phyloP scores from a whole-genome alignment of 2,888 invertebrate genomes.

The Drosophila conformis region DNA sequence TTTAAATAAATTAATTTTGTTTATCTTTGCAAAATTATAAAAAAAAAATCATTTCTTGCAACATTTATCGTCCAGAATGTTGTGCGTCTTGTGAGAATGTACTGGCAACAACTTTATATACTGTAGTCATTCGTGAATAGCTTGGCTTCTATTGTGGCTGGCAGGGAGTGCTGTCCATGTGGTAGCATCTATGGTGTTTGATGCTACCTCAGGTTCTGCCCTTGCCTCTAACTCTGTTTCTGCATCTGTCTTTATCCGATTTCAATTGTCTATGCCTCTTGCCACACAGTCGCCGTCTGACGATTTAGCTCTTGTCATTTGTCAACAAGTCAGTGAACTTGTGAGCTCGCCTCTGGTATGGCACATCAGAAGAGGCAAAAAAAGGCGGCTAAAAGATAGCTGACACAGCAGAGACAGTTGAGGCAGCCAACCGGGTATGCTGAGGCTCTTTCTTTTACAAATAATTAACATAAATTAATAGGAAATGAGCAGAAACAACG shows the following conservation, averaged over 20 bases:
- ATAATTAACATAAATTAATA: slow-evolving; percentile 77
- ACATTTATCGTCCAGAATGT: neutral
- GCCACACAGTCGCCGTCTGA: slow-evolving; percentile 42
- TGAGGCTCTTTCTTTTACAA: slow-evolving; percentile 71
- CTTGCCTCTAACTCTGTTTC: neutral
- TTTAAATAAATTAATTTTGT: neutral
- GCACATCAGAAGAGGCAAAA: slow-evolving; percentile 34
- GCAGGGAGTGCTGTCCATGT: slow-evolving; percentile 29
- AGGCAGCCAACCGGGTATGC: slow-evolving; percentile 35
- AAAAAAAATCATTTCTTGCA: neutral
- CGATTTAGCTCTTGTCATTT: slow-evolving; percentile 71
- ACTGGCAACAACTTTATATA: neutral
- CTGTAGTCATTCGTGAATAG: neutral
- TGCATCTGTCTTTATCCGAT: slow-evolving; percentile 8
- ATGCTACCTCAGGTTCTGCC: slow-evolving; percentile 33
- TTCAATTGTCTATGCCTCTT: slow-evolving; percentile 34
- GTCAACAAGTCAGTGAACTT: slow-evolving; percentile 78
- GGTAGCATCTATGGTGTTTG: slow-evolving; percentile 66
- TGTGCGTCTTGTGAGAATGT: neutral
- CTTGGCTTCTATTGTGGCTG: slow-evolving; percentile 34
- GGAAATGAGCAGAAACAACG: slow-evolving; percentile 69
- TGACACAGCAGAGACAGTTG: slow-evolving; percentile 12
- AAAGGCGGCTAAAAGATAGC: slow-evolving; percentile 14
- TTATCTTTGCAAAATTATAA: neutral
- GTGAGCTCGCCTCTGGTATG: slow-evolving; percentile 40